These are phyloP conservation scores for Notospermus geniculatus DNA, from an alignment of 1,140 invertebrate species.

Conservation along the genomic window DNA sequence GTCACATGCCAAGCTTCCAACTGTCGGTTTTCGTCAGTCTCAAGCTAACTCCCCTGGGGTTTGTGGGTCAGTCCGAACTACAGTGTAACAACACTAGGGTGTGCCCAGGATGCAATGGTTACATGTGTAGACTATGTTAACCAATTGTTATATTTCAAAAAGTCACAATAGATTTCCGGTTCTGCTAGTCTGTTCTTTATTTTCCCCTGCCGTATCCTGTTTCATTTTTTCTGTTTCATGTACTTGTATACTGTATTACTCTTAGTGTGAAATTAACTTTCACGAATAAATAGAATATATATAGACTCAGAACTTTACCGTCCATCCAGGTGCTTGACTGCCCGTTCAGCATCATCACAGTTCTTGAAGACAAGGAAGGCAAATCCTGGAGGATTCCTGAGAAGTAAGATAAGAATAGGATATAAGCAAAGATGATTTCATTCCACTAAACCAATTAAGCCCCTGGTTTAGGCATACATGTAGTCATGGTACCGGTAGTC, in stretches of 20 bases:
- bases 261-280: too few relatives aligned
- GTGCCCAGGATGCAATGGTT: neutral
- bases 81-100: neutral
- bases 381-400: slow-evolving; percentile 50
- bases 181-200: too few relatives aligned
- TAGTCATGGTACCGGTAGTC: neutral
- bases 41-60: too few relatives aligned
- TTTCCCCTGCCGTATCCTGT: too few relatives aligned
- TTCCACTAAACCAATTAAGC: neutral
- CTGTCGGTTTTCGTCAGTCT: too few relatives aligned
- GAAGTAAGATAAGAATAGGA: slow-evolving; percentile 17
- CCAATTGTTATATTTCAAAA: neutral
- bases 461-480: neutral
- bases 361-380: slow-evolving; percentile 48
- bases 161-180: too few relatives aligned
- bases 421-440: neutral
- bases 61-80: neutral
- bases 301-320: too few relatives aligned
- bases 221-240: too few relatives aligned
- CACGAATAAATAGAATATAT: too few relatives aligned
- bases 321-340: slow-evolving; percentile 40
- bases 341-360: slow-evolving; percentile 42
- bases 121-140: neutral
- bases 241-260: too few relatives aligned
- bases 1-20: too few relatives aligned